Evolutionary conservation across 2,797 vertebrate genomes (phyloP), one percentile per base, ranked within the genome.

Genomic region (Scolopax rusticola): DNA sequence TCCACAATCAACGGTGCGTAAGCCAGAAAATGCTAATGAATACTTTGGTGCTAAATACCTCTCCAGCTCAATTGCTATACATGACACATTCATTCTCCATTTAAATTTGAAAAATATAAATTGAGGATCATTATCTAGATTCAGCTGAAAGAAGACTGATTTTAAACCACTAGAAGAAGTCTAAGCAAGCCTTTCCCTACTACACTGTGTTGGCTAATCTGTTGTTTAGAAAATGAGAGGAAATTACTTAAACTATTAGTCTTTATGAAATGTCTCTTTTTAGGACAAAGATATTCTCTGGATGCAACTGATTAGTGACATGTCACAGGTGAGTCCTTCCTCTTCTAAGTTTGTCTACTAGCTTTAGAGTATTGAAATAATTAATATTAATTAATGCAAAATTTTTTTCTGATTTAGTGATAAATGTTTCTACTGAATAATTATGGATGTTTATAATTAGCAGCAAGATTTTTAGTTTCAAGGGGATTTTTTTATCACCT

Each of bases 91-190:
- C 79, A 92, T 89, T 95, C 79, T 83, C 74, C 71, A 94, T 96
- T 97, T 96, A 94, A 92, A 97, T 96, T 95, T 95, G 77, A 91
- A 96, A 95, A 32, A 33, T 92, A 95, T 78, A 97, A 96, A 96
- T 36, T 84, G 79, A 97, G 70, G 97, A 97, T 97, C 93, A 76
- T 96, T 95, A 91, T 91, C 71, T 76, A 90, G 64, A 86, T 97
- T 96, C 86, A 90, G 38, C 24, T 95, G 51, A 89, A 93, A 95
- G 73, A 93, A 85, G 61, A 94, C 74, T 36, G 84, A 73, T 43
- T 94, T 85, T 63, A 84, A 91, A 94, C 93, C 27, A 65, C 33
- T 60, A 71, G 40, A 89, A 74, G 38, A 93, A 64, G 7, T 24
- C 9, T 56, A 36, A 59, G 41, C 41, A 91, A 91, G 56, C n/a